Evolutionary conservation across 2,113 vertebrate genomes (phyloP).

Genomic region (Larimichthys polyactis): DNA sequence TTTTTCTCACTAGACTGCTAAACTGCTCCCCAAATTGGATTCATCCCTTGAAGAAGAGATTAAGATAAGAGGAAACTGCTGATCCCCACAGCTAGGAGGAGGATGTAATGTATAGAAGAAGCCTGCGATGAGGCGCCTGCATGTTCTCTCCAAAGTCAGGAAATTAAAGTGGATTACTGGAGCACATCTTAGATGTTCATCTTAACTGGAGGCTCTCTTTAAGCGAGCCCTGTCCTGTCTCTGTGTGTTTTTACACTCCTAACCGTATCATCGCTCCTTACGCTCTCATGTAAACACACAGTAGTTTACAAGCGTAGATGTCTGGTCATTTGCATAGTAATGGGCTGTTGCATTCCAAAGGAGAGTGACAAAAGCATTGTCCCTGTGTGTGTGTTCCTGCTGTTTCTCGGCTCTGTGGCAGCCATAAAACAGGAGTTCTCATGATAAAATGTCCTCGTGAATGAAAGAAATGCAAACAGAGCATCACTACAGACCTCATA

Average conservation of each 20-base stretch:
- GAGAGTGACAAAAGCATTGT: slow-evolving; percentile 44
- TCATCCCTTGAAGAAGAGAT: slow-evolving; percentile 9
- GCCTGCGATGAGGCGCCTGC: background rate
- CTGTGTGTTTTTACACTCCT: background rate
- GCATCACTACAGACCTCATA: background rate
- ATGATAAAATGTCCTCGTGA: slow-evolving; percentile 32
- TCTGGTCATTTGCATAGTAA: slow-evolving; percentile 62
- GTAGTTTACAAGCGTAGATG: slow-evolving; percentile 11
- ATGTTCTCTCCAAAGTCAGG: background rate
- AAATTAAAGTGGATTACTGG: background rate
- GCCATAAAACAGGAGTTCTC: slow-evolving; percentile 57
- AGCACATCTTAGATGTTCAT: background rate
- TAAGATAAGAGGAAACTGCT: slow-evolving; percentile 17
- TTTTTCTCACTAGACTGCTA: background rate
- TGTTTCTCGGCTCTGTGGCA: slow-evolving; percentile 27
- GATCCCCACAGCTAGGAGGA: slow-evolving; percentile 11
- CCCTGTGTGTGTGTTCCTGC: slow-evolving; percentile 36
- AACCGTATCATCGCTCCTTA: background rate
- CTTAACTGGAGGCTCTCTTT: background rate
- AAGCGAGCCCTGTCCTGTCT: background rate
- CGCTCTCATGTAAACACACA: slow-evolving; percentile 31
- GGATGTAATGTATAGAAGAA: background rate
- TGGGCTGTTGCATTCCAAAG: slow-evolving; percentile 52
- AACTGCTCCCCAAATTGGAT: slow-evolving; percentile 29
- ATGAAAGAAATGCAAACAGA: slow-evolving; percentile 44